Base-by-base conservation (phyloP, 2,888 invertebrate genomes). In the Gerosis bhagava region DNA sequence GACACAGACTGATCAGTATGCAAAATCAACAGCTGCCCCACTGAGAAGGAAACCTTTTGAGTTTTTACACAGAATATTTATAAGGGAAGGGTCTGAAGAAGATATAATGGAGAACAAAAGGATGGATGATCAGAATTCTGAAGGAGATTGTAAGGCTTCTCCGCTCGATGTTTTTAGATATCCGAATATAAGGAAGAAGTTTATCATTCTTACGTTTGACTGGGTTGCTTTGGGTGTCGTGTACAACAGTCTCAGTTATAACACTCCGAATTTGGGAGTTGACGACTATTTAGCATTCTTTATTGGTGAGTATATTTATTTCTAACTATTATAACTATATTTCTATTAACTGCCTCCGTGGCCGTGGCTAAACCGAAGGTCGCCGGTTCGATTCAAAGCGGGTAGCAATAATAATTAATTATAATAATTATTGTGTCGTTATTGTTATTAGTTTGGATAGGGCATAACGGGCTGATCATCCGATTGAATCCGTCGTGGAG, bases 221-320 rank as follows among this genome's bases (percentile, higher is more conserved):
- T 93, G 93, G 93, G 90, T 93, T 4, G 91, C 92, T 24, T 81
- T 93, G 44, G 93, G 93, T n/a, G 91, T 93, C 1, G 93, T 93
- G 2, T 93, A 93, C 69, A 93, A 93, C 61, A 92, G 92, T 44
- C 77, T 93, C 36, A 92, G 92, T 58, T 92, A 92, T 61, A 93
- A 93, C 66, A 90, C 92, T 10, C 89, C 92, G 17, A 93, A 93
- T 73, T 82, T 93, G 39, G 93, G 93, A 5, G 92, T 93, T 26
- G 91, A 92, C 57, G 93, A 93, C 70, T 92, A 92, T 63, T 83
- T 93, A 61, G 92, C 92, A 11, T 93, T 93, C 68, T 92, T 92
- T 59, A 92, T 93, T 50, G 91, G 92, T 92, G 58, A 83, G 84
- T 63, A n/a, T n/a, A n/a, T 13, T 29, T 13, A 12, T 22, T 15